phyloP scores from a whole-genome alignment of 2,797 vertebrate genomes.

The Megaceryle alcyon region DNA sequence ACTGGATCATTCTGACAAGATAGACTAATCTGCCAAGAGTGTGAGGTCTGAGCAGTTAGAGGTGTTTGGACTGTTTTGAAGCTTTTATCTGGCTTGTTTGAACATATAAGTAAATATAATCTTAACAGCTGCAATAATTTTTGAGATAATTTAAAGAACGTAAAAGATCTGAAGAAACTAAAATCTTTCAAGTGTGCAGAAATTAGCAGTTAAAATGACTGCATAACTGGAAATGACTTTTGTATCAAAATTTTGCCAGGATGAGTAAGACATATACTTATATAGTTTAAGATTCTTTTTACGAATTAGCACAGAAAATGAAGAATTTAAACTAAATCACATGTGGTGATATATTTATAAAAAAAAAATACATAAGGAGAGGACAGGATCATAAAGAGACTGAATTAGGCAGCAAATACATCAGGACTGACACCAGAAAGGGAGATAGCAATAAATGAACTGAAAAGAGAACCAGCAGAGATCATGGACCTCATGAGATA shows the following conservation, averaged over 20 bases:
- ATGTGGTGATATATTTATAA: rapidly evolving
- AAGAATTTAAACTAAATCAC: neutral
- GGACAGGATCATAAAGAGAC: neutral
- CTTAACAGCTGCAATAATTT: neutral
- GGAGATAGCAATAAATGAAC: neutral
- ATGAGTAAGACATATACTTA: neutral
- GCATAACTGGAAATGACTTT: neutral
- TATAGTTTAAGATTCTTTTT: neutral
- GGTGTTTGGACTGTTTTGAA: neutral
- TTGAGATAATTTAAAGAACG: neutral
- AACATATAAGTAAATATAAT: neutral
- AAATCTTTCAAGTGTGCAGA: neutral
- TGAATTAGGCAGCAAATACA: neutral
- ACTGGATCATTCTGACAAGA: neutral
- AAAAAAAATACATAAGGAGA: neutral
- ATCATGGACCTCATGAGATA: neutral
- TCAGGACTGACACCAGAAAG: neutral
- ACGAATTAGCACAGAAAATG: neutral
- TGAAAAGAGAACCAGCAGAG: neutral
- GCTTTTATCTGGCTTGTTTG: neutral
- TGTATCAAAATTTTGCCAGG: neutral
- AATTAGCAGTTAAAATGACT: neutral
- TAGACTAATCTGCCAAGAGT: neutral
- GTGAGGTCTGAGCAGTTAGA: neutral
- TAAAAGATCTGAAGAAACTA: neutral